These are phyloP conservation scores for Andricus curvator DNA, from an alignment of 2,888 invertebrate genomes.

Conservation along the genomic window DNA sequence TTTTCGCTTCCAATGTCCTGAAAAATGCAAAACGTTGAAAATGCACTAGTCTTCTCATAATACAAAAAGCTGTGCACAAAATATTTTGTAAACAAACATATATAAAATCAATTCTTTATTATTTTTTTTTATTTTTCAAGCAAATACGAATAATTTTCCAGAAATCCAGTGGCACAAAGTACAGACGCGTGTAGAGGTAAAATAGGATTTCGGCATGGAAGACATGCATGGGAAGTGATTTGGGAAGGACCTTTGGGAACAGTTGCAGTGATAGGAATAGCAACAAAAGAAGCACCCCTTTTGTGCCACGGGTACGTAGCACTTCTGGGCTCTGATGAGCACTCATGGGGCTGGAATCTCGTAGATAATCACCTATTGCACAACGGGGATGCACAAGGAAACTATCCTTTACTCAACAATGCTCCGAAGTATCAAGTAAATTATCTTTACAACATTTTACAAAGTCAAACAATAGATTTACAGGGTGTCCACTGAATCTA, in stretches of 20 bases:
- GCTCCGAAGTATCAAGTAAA: conserved; percentile 97
- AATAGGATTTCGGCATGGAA: conserved; percentile 93
- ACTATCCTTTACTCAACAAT: conserved; percentile 96
- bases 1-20: neutral
- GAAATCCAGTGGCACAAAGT: conserved; percentile 99
- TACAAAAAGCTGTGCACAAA: neutral
- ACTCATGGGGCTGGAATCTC: conserved; percentile 99
- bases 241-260: conserved; percentile 99
- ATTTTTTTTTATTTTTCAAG: neutral
- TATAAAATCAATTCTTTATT: neutral
- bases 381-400: conserved; percentile 96
- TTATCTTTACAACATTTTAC: neutral
- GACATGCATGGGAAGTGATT: conserved; percentile 98
- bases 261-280: conserved; percentile 97
- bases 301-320: conserved; percentile 98
- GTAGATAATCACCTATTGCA: conserved; percentile 98
- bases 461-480: neutral
- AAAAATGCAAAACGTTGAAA: neutral
- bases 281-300: conserved; percentile 95
- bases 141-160: conserved; percentile 65
- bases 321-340: conserved; percentile 95
- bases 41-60: too few species aligned
- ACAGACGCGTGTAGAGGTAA: conserved; percentile 96
- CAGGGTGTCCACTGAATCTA: neutral
- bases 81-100: neutral